Percentiles rank a stretch among this genome's conserved stretches.
phyloP scores from a whole-genome alignment of 2,797 vertebrate genomes.

The Onychomys arenicola region DNA sequence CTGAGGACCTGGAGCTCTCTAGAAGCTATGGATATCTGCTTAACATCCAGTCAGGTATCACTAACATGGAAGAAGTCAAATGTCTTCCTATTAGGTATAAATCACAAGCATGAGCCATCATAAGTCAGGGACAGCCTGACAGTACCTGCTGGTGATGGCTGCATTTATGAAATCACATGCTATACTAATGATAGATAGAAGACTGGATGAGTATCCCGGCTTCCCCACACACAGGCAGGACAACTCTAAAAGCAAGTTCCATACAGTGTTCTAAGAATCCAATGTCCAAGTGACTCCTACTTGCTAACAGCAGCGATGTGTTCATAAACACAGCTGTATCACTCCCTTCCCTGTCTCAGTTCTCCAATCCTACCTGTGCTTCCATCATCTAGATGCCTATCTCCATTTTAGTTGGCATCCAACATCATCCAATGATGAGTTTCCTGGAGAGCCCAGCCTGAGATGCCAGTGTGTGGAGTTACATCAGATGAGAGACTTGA shows the following conservation, averaged over 20 bases:
- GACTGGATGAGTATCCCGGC: too few relatives aligned
- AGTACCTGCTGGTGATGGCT: neutral
- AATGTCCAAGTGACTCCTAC: neutral
- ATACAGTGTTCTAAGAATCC: fast-evolving
- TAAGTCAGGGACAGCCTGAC: neutral
- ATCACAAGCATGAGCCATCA: neutral
- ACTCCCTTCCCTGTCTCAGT: neutral
- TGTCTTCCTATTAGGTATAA: neutral
- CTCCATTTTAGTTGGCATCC: neutral
- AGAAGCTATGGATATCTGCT: neutral
- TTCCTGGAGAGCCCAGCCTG: neutral
- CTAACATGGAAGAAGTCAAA: neutral
- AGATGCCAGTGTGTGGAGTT: neutral
- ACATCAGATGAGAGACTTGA: neutral
- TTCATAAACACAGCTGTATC: neutral
- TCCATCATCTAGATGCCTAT: neutral
- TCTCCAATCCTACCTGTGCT: neutral
- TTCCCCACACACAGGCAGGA: neutral
- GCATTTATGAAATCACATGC: neutral
- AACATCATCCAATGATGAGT: fast-evolving
- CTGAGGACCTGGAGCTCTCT: neutral
- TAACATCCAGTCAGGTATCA: neutral
- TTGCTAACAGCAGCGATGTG: neutral
- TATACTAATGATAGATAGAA: neutral
- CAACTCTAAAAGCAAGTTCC: neutral